Evolutionary conservation across 2,888 invertebrate species (phyloP).

Genomic region (Prosopocoilus inquinatus): DNA sequence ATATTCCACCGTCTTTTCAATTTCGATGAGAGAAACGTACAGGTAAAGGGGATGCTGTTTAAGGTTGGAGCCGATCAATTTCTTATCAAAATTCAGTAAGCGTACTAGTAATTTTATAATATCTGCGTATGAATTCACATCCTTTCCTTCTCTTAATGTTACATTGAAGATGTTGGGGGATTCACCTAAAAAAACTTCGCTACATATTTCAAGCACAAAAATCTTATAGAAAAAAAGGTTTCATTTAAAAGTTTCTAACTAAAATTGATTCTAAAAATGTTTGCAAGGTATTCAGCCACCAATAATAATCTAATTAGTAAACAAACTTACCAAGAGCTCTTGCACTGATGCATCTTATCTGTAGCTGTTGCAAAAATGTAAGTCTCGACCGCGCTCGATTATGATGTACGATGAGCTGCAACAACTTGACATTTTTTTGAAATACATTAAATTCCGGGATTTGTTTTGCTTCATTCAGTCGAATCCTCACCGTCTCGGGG

Average conservation of each 20-base stretch:
- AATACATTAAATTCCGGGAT: slow-evolving; percentile 63
- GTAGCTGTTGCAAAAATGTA: slow-evolving; percentile 53
- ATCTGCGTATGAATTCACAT: slow-evolving; percentile 54
- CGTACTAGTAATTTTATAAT: slow-evolving; percentile 48
- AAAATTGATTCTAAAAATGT: too few species aligned
- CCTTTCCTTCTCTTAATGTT: slow-evolving; percentile 54
- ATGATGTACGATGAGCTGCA: slow-evolving; percentile 54
- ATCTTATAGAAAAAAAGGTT: too few species aligned
- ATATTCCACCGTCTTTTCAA: slow-evolving; percentile 60
- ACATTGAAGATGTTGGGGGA: slow-evolving; percentile 43
- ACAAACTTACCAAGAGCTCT: slow-evolving; percentile 46
- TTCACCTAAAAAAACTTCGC: too few species aligned
- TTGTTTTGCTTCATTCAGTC: slow-evolving; percentile 57
- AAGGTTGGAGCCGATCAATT: slow-evolving; percentile 46
- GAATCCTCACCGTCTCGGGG: slow-evolving; percentile 57
- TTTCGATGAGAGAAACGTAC: slow-evolving; percentile 58
- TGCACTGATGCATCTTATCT: slow-evolving; percentile 53
- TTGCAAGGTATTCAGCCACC: too few species aligned
- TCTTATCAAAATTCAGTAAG: slow-evolving; percentile 40
- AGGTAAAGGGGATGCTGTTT: slow-evolving; percentile 64
- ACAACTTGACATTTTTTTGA: slow-evolving; percentile 59
- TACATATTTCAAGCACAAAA: too few species aligned
- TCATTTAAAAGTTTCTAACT: too few species aligned
- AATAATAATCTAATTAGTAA: too few species aligned
- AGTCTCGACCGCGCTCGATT: slow-evolving; percentile 53